Percentiles rank a stretch among this genome's conserved stretches.
Evolutionary conservation across 2,888 invertebrate genomes (phyloP).

Genomic region (Chrysina gloriosa): DNA sequence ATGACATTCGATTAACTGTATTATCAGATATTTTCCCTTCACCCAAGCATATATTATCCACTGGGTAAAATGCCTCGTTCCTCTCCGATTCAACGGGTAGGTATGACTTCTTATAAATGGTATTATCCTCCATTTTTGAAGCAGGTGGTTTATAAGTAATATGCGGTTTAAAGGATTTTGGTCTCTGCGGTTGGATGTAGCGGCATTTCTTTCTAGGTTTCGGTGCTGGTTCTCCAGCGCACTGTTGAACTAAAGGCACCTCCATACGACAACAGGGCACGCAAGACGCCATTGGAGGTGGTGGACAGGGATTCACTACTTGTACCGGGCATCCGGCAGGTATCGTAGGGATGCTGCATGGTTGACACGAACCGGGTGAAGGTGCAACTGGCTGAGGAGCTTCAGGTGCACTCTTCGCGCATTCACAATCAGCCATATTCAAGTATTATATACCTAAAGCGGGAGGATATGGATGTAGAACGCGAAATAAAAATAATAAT

Average conservation of each 20-base stretch:
- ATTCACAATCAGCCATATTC: constrained; percentile 41
- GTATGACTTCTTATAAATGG: constrained; percentile 76
- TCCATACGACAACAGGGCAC: constrained; percentile 52
- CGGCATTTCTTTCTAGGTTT: constrained; percentile 55
- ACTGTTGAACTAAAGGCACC: constrained; percentile 55
- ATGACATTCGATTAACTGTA: constrained; percentile 70
- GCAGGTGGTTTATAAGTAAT: constrained; percentile 70
- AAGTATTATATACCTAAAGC: not conserved
- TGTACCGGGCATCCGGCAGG: constrained; percentile 49
- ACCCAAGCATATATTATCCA: constrained; percentile 63
- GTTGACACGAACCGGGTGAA: constrained; percentile 18
- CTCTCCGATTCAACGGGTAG: constrained; percentile 66
- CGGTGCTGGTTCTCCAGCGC: constrained; percentile 45
- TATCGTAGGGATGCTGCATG: constrained; percentile 42
- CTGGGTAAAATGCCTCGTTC: constrained; percentile 59
- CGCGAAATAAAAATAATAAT: constrained; percentile 37
- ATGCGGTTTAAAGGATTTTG: constrained; percentile 70
- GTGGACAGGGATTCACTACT: constrained; percentile 54
- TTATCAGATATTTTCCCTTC: constrained; percentile 65
- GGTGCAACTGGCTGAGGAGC: not conserved
- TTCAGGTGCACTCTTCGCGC: not conserved
- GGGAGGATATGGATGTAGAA: constrained; percentile 6
- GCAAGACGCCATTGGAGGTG: constrained; percentile 44
- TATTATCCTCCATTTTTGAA: constrained; percentile 70
- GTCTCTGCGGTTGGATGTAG: constrained; percentile 70